Base-by-base conservation (phyloP, 2,797 vertebrate species). In the Paguma larvata region DNA sequence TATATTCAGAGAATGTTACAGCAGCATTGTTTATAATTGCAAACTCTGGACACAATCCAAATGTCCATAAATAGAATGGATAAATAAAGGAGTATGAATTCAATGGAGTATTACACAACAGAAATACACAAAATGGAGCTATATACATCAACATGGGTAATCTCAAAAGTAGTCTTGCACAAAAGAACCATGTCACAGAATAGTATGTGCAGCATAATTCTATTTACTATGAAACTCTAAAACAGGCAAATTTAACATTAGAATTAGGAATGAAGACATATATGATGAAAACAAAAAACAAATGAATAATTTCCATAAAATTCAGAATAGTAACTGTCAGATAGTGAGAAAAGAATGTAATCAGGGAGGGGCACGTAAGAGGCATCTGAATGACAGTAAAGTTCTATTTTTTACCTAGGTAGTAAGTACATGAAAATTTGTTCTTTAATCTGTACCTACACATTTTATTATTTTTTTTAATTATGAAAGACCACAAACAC, bases 31-130 rank as follows among this genome's bases (percentile, higher is more conserved):
- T 84, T 78, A 7, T 62, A 93, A 79, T 1, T 86, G 30, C 27
- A 91, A 87, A 94, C 38, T 70, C 32, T 68, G 41, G 91, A 83
- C 75, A 91, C 51, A 93, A 86, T 78, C 41, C 44, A 86, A 82
- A 51, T 34, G 9, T 44, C 41, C 38, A 59, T 41, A 70, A 85
- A 63, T n/a, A 46, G 62, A 96, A 56, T 73, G 14, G 18, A 41
- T 25, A 90, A 92, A 9, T 56, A 87, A 91, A 67, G 38, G 38
- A 38, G 38, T 38, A 38, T 38, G 38, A 85, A 93, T 91, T 92
- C 77, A 77, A 67, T 30, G 23, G 41, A 56, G 63, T 65, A 78
- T 63, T 84, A 84, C 14, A 53, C 14, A 65, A 70, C 21, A 70
- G 63, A 79, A 95, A 88, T 34, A 95, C 89, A 85, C 30, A 56